phyloP scores from a whole-genome alignment of 2,888 invertebrate genomes.

The Arge pagana region DNA sequence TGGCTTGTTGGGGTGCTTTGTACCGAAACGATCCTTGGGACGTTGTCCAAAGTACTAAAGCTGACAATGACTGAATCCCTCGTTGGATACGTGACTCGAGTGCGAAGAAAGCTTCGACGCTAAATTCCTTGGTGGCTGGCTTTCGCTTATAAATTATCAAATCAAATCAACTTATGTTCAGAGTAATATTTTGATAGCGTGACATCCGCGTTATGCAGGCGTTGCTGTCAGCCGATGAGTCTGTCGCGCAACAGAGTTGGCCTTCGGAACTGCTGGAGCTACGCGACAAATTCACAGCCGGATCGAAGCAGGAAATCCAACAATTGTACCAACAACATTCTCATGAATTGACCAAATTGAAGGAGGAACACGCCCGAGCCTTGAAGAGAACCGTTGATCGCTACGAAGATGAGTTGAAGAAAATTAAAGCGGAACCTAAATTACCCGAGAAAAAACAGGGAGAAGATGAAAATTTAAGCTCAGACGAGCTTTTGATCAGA shows the following conservation, averaged over 20 bases:
- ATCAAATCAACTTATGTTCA: slow-evolving; percentile 11
- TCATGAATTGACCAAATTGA: slow-evolving; percentile 63
- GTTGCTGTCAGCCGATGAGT: slow-evolving; percentile 67
- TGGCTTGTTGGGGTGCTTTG: too few species aligned
- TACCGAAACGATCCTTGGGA: too few species aligned
- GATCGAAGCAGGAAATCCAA: slow-evolving; percentile 66
- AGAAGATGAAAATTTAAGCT: slow-evolving; percentile 19
- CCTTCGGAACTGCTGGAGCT: slow-evolving; percentile 75
- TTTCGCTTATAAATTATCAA: slow-evolving; percentile 11
- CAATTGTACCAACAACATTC: slow-evolving; percentile 64
- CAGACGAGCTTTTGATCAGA: slow-evolving; percentile 57
- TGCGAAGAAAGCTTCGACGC: not conserved
- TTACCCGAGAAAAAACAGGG: slow-evolving; percentile 18
- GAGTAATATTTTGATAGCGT: slow-evolving; percentile 22
- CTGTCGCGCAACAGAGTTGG: slow-evolving; percentile 73
- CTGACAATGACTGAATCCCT: not conserved
- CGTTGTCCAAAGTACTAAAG: slow-evolving; percentile 1
- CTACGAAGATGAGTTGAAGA: slow-evolving; percentile 42
- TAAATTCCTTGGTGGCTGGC: slow-evolving; percentile 13
- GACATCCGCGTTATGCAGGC: slow-evolving; percentile 60
- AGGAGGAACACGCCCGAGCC: slow-evolving; percentile 41
- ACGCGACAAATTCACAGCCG: slow-evolving; percentile 73
- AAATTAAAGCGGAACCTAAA: slow-evolving; percentile 29
- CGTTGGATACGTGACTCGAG: not conserved
- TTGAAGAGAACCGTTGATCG: slow-evolving; percentile 39